Conservation (phyloP, 2,113 vertebrate genomes). For the Pollachius pollachius region DNA sequence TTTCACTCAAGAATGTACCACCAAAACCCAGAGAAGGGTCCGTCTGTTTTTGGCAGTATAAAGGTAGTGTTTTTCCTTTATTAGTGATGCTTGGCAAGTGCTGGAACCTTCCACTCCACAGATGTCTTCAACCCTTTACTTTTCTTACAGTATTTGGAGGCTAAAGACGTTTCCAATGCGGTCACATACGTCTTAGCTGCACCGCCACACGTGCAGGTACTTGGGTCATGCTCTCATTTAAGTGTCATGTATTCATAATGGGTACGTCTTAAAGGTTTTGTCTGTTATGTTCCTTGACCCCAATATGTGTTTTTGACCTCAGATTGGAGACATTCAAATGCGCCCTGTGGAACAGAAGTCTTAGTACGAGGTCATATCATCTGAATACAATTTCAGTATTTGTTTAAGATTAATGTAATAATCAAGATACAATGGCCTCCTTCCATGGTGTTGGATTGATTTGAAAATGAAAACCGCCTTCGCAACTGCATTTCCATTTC, state of each 20-base stretch:
- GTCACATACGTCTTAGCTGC: constrained; percentile 79
- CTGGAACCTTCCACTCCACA: background rate
- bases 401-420: no score
- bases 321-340: constrained; percentile 88
- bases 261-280: no score
- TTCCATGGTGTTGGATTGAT: no score
- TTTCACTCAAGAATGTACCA: constrained; percentile 80
- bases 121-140: background rate
- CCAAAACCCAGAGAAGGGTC: constrained; percentile 78
- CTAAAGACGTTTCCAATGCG: constrained; percentile 79
- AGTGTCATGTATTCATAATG: no score
- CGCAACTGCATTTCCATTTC: no score
- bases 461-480: no score
- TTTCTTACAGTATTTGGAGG: constrained; percentile 76
- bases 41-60: constrained; percentile 76
- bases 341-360: constrained; percentile 76
- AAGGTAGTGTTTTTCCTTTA: constrained; percentile 64
- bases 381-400: no score
- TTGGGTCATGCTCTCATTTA: no score
- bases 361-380: background rate
- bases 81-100: background rate
- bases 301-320: constrained; percentile 29
- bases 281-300: background rate
- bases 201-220: constrained; percentile 81
- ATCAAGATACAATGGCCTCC: no score